Base-by-base conservation (phyloP, 2,888 invertebrate genomes). In the Trichogramma dendrolimi region DNA sequence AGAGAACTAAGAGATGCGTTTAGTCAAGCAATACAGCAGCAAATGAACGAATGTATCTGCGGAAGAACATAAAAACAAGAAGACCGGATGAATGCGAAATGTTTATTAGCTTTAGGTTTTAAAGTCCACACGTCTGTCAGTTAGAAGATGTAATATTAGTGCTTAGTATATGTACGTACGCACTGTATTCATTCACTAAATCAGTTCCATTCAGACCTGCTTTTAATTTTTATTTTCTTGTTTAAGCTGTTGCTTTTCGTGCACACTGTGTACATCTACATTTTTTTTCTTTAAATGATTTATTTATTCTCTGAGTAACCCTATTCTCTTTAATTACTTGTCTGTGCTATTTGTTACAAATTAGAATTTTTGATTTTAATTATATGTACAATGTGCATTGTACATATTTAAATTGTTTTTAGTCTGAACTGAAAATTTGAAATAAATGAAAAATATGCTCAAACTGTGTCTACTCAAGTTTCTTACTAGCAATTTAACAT, bases 71-170 rank as follows among this genome's bases (percentile, higher is more conserved):
- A 76, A 78, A 78, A 78, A 77, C 76, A 75, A 73, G 76, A 71
- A 78, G 76, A 79, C 79, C 78, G 78, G 79, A 78, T 79, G 79
- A 79, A 78, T 78, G 78, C 74, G 6, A 72, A 75, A 75, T 78
- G 79, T 79, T 79, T 79, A 76, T 79, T 79, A 78, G 77, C 76
- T 75, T 79, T 79, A 73, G 74, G 72, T 75, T 79, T 79, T 79
- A 77, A 79, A 79, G 77, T 79, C 77, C 75, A 77, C 75, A 72
- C 76, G 79, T 78, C 78, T 79, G 78, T 79, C 79, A 78, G 78
- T 72, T 70, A 71, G 67, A 75, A 75, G 77, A 77, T 77, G 78
- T 78, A 78, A 79, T 79, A 78, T 79, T 78, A 78, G 77, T 78
- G 76, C 73, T 74, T 73, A 71, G 73, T 73, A 71, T 72, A 72